Evolutionary conservation across 1,140 invertebrate species (phyloP).

Genomic region (Drosophila guanche): DNA sequence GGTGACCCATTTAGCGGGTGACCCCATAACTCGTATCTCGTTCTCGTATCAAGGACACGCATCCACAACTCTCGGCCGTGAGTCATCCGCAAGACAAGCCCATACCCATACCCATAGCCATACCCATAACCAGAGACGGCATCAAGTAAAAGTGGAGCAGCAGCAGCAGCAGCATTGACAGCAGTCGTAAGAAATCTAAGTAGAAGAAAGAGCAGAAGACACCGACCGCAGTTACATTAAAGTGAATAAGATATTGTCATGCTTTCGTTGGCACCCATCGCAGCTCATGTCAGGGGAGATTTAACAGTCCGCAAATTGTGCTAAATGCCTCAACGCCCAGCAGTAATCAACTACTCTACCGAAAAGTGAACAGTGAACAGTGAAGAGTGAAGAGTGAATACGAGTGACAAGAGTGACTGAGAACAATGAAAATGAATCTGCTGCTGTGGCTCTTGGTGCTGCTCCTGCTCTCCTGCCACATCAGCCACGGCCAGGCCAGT

Average conservation of each 20-base stretch:
- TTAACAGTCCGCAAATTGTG: conserved; percentile 44
- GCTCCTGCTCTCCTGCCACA: conserved; percentile 41
- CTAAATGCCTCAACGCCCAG: conserved; percentile 28
- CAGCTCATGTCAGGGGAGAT: conserved; percentile 32
- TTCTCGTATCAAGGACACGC: conserved; percentile 64
- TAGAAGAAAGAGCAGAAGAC: conserved; percentile 56
- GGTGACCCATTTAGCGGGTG: conserved; percentile 49
- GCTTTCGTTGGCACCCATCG: conserved; percentile 71
- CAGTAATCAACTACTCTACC: conserved; percentile 5
- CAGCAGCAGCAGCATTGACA: conserved; percentile 19
- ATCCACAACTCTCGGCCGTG: conserved; percentile 21
- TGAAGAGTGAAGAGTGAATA: conserved; percentile 8
- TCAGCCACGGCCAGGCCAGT: conserved; percentile 53
- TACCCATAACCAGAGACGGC: conserved; percentile 30
- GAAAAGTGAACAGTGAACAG: conserved; percentile 16
- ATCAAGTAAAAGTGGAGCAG: conserved; percentile 74
- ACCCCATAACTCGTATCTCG: conserved; percentile 48
- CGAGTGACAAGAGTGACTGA: neutral
- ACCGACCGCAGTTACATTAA: conserved; percentile 32
- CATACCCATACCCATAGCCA: conserved; percentile 6
- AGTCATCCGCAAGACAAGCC: conserved; percentile 29
- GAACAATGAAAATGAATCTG: conserved; percentile 34
- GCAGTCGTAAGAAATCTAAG: conserved; percentile 66
- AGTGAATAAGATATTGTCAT: conserved; percentile 76
- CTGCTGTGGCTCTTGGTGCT: conserved; percentile 35